A percentile compares a stretch with the other conserved stretches of the same genome.
These are phyloP conservation scores for Megalops cyprinoides DNA, from an alignment of 2,797 vertebrate species.

Conservation along the genomic window DNA sequence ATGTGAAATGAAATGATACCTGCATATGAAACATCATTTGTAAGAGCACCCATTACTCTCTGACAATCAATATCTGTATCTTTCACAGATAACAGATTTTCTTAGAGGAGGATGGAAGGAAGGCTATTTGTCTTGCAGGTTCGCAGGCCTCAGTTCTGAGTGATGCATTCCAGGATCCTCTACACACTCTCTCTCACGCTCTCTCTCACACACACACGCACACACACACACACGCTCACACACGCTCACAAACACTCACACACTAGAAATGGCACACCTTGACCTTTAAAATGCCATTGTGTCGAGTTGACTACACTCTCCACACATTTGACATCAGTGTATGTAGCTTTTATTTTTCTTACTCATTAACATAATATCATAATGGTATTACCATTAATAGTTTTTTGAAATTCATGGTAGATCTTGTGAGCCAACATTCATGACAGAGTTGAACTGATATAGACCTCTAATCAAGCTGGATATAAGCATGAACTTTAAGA, in stretches of 20 bases:
- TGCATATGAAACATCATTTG: constrained; percentile 11
- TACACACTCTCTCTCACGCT: too few species aligned
- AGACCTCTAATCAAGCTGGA: background rate
- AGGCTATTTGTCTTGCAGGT: constrained; percentile 28
- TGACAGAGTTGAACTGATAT: background rate
- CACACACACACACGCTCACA: background rate
- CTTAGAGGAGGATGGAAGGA: constrained; percentile 17
- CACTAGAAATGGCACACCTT: background rate
- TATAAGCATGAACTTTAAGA: background rate
- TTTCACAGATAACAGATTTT: constrained; percentile 29
- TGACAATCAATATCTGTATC: constrained; percentile 30
- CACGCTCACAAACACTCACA: background rate
- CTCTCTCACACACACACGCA: background rate
- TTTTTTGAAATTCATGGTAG: background rate
- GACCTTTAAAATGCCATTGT: background rate
- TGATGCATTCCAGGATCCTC: background rate
- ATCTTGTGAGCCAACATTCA: background rate
- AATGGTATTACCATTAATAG: background rate
- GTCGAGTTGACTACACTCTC: background rate
- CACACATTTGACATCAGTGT: background rate
- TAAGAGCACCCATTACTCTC: constrained; percentile 20
- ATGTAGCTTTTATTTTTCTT: background rate
- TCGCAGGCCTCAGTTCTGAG: background rate
- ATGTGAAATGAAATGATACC: constrained; percentile 31
- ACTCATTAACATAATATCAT: background rate